A percentile compares a stretch with the other conserved stretches of the same genome.
phyloP scores from a whole-genome alignment of 2,113 vertebrate species.

The Lagopus muta region DNA sequence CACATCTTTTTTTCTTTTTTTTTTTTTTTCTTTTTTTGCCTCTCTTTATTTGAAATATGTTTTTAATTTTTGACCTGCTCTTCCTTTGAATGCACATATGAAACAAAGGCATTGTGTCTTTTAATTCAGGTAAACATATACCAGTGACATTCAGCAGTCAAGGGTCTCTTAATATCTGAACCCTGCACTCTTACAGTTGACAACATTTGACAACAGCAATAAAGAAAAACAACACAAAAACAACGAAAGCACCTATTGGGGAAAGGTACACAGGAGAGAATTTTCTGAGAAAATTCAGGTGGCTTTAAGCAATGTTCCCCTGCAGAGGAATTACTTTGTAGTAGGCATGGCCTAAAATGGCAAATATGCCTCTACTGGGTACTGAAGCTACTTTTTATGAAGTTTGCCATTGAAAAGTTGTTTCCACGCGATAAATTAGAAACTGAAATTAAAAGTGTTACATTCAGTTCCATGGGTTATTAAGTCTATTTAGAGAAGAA shows the following conservation, averaged over 20 bases:
- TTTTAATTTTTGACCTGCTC: slow-evolving; percentile 8
- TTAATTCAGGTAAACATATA: neutral
- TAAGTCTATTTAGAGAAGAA: neutral
- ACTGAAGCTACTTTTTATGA: neutral
- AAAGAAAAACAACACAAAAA: neutral
- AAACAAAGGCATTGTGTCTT: slow-evolving; percentile 6
- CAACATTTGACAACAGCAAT: neutral
- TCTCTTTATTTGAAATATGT: neutral
- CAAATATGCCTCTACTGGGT: neutral
- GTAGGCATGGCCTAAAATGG: neutral
- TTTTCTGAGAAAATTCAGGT: neutral
- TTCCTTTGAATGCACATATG: neutral
- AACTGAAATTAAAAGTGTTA: neutral
- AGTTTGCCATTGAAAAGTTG: neutral
- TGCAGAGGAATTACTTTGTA: neutral
- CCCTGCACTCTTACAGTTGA: neutral
- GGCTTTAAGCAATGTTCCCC: neutral
- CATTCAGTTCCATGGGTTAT: neutral
- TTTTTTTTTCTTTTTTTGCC: neutral
- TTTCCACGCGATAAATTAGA: neutral
- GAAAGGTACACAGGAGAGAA: neutral
- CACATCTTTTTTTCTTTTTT: neutral
- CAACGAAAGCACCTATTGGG: neutral
- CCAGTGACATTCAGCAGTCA: slow-evolving; percentile 1
- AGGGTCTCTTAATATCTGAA: slow-evolving; percentile 4